These are phyloP conservation scores for Leptinotarsa rubiginosa DNA, from an alignment of 2,888 invertebrate species.

Conservation along the genomic window DNA sequence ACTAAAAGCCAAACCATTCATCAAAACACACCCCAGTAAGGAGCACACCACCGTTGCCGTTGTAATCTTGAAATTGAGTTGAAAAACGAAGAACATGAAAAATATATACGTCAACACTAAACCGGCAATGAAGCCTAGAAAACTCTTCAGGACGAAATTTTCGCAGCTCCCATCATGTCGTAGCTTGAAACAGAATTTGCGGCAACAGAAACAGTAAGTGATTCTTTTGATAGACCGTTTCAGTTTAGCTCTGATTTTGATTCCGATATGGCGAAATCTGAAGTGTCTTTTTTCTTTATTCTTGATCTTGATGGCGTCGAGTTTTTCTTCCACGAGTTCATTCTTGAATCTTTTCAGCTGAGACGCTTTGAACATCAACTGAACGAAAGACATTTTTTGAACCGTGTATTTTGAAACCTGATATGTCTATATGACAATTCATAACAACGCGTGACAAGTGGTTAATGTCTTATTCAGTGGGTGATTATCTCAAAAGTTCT, in stretches of 20 bases:
- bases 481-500: too few relatives aligned
- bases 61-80: conserved; percentile 72
- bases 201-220: conserved; percentile 57
- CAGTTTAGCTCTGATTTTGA: conserved; percentile 64
- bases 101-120: conserved; percentile 74
- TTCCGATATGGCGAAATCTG: conserved; percentile 67
- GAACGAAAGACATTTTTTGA: conserved; percentile 52
- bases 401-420: neutral
- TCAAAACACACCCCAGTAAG: conserved; percentile 73
- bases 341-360: conserved; percentile 29
- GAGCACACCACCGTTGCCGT: conserved; percentile 74
- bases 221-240: conserved; percentile 61
- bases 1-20: conserved; percentile 77
- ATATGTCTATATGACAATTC: conserved; percentile 6
- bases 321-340: conserved; percentile 68
- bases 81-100: conserved; percentile 76
- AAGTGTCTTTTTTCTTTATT: conserved; percentile 55
- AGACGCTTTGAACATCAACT: conserved; percentile 27
- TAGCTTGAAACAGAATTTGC: conserved; percentile 64
- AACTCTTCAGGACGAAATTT: conserved; percentile 74
- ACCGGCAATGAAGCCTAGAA: conserved; percentile 75
- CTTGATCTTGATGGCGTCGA: conserved; percentile 68
- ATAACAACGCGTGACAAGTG: neutral
- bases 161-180: conserved; percentile 70
- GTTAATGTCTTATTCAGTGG: too few relatives aligned